These are phyloP conservation scores for Mohoua ochrocephala DNA, from an alignment of 2,113 vertebrate genomes.

Conservation along the genomic window DNA sequence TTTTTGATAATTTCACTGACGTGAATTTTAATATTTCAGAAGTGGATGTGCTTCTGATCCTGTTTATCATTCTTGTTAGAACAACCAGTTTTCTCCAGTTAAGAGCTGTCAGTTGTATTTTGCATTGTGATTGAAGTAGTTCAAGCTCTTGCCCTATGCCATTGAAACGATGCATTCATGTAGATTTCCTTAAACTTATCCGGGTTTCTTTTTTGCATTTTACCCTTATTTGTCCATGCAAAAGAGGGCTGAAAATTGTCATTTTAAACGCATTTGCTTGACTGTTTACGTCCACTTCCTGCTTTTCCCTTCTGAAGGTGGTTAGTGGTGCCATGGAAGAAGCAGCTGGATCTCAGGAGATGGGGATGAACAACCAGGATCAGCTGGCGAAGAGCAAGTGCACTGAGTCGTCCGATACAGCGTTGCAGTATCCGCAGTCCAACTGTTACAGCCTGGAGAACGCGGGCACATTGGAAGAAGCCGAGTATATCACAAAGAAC, in stretches of 20 bases:
- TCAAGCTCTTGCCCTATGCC: not conserved
- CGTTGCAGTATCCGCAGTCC: conserved; percentile 69
- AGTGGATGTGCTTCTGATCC: not conserved
- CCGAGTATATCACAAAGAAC: conserved; percentile 59
- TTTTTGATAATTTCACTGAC: not conserved
- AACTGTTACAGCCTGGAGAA: conserved; percentile 52
- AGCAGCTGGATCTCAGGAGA: conserved; percentile 69
- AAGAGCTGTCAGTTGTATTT: not conserved
- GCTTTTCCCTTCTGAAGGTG: conserved; percentile 51
- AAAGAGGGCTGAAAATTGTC: not conserved
- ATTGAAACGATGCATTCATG: not conserved
- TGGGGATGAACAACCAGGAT: conserved; percentile 72
- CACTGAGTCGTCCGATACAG: conserved; percentile 28
- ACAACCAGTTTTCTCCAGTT: not conserved
- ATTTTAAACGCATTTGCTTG: not conserved
- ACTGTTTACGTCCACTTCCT: not conserved
- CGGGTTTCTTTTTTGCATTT: not conserved
- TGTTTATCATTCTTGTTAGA: not conserved
- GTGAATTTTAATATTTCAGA: not conserved
- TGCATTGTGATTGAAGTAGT: not conserved
- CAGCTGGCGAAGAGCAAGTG: conserved; percentile 67
- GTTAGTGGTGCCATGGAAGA: conserved; percentile 77
- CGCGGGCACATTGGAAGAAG: not conserved
- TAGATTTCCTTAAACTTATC: not conserved
- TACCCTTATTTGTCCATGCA: not conserved